These are phyloP conservation scores for Ophonus ardosiacus DNA, from an alignment of 2,888 invertebrate genomes.

Conservation along the genomic window DNA sequence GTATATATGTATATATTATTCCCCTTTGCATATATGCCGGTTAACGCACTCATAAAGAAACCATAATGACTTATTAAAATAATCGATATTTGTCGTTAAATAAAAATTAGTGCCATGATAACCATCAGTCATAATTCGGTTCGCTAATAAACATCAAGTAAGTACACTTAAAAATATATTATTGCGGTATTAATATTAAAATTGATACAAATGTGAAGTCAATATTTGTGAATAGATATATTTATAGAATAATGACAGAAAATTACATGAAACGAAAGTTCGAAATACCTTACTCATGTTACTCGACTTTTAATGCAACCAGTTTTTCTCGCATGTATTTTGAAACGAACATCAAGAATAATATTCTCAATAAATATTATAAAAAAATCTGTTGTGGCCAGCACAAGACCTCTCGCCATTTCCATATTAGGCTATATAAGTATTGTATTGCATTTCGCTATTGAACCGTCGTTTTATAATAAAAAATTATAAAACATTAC, in stretches of 20 bases:
- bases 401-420: too few relatives aligned
- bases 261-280: not conserved
- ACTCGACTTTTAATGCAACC: too few relatives aligned
- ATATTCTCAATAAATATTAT: too few relatives aligned
- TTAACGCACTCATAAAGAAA: not conserved
- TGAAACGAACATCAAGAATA: too few relatives aligned
- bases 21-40: not conserved
- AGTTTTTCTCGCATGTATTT: too few relatives aligned
- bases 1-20: not conserved
- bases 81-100: constrained; percentile 23
- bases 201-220: not conserved
- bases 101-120: constrained; percentile 12
- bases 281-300: too few relatives aligned
- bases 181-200: not conserved
- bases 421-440: too few relatives aligned
- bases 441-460: too few relatives aligned
- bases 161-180: not conserved
- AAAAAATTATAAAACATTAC: too few relatives aligned
- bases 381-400: too few relatives aligned
- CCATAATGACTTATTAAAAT: not conserved
- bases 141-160: not conserved
- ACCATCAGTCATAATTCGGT: not conserved
- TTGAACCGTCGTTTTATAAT: too few relatives aligned
- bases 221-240: not conserved
- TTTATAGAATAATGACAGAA: not conserved